phyloP scores from a whole-genome alignment of 2,113 vertebrate genomes.

The Aix galericulata region DNA sequence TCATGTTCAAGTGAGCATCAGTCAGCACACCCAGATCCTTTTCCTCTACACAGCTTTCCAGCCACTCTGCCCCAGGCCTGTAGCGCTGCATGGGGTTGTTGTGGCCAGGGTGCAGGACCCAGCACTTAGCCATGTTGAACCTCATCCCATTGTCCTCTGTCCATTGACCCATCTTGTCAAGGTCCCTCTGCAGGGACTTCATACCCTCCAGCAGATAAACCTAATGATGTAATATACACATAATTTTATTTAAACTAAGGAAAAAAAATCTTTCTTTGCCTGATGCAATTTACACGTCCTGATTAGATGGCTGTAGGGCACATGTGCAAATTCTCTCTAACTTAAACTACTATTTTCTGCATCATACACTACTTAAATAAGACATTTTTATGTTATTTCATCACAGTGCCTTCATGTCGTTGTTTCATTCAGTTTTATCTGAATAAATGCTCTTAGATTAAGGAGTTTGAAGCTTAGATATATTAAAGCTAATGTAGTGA shows the following conservation, averaged over 20 bases:
- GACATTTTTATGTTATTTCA: not conserved
- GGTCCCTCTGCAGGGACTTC: no score
- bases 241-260: not conserved
- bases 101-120: no score
- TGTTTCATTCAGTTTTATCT: not conserved
- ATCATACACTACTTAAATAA: not conserved
- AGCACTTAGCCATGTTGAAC: no score
- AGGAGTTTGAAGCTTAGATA: not conserved
- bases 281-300: not conserved
- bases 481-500: not conserved
- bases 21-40: no score
- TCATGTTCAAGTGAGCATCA: no score
- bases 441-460: not conserved
- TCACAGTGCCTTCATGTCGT: not conserved
- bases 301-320: not conserved
- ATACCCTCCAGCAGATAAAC: no score
- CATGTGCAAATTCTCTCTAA: not conserved
- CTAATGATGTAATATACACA: not conserved
- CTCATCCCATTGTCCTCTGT: no score
- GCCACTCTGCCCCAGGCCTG: no score
- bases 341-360: not conserved
- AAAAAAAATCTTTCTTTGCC: not conserved
- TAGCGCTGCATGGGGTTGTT: no score
- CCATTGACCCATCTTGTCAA: no score
- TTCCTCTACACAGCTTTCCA: no score